Conservation (phyloP, 2,888 invertebrate species). For the Scrobipalpa atriplicella region DNA sequence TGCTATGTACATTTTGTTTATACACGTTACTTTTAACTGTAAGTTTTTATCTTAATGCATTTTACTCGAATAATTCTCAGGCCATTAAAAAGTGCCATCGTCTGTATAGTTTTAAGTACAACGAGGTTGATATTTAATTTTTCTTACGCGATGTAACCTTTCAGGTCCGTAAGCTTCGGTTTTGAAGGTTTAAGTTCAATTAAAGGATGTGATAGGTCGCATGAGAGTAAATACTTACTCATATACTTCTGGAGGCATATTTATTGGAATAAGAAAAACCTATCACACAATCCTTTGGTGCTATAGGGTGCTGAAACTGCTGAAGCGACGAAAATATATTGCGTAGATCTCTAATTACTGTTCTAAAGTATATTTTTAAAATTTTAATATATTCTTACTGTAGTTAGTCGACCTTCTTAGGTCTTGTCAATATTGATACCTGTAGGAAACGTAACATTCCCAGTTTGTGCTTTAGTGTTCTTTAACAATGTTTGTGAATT, state of each 20-base stretch:
- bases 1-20: constrained; percentile 66
- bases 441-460: constrained; percentile 80
- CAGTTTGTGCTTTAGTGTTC: constrained; percentile 77
- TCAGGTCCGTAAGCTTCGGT: neutral
- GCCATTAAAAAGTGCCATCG: constrained; percentile 82
- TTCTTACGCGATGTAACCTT: constrained; percentile 11
- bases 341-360: constrained; percentile 71
- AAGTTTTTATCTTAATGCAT: constrained; percentile 76
- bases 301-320: constrained; percentile 62
- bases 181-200: constrained; percentile 1
- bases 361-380: constrained; percentile 61
- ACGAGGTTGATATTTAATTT: constrained; percentile 57
- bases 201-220: constrained; percentile 28
- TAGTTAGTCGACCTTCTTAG: constrained; percentile 60
- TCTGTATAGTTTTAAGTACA: constrained; percentile 76
- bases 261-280: constrained; percentile 41
- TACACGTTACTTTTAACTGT: constrained; percentile 66
- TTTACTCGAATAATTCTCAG: constrained; percentile 81
- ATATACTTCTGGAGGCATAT: neutral
- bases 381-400: constrained; percentile 69
- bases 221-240: constrained; percentile 32
- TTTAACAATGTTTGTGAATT: constrained; percentile 80
- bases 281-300: constrained; percentile 51
- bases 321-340: constrained; percentile 60
- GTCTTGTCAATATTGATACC: constrained; percentile 76